A percentile compares a stretch with the other conserved stretches of the same genome.
phyloP scores from a whole-genome alignment of 2,797 vertebrate species.

The Mus caroli region DNA sequence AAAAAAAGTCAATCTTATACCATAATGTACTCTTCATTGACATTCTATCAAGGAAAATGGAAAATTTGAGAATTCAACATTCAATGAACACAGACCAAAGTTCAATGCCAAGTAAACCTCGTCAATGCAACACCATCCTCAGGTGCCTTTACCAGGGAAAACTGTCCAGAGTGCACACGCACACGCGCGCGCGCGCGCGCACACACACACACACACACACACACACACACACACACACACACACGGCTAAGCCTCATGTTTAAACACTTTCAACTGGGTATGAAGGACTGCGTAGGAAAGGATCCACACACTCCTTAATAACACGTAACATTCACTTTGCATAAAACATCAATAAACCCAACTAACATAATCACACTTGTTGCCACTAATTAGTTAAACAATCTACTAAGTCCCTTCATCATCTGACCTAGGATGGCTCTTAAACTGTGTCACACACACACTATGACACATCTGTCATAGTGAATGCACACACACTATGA shows the following conservation, averaged over 20 bases:
- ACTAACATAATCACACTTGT: not conserved
- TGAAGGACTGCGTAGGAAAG: not conserved
- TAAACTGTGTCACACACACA: not conserved
- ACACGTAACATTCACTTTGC: not conserved
- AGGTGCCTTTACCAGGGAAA: slow-evolving; percentile 39
- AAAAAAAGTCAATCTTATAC: slow-evolving; percentile 69
- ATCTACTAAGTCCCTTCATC: slow-evolving; percentile 11
- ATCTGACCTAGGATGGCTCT: not conserved
- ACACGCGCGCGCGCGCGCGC: too few relatives aligned
- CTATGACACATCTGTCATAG: not conserved
- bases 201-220: too few relatives aligned
- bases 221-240: too few relatives aligned
- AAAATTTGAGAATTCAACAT: slow-evolving; percentile 62
- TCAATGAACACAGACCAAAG: slow-evolving; percentile 41
- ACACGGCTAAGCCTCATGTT: not conserved
- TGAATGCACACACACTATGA: not conserved
- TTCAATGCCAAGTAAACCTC: not conserved
- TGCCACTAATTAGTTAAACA: slow-evolving; percentile 41
- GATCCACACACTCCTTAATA: not conserved
- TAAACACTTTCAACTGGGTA: slow-evolving; percentile 15
- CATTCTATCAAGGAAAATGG: slow-evolving; percentile 56
- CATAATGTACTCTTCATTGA: not conserved
- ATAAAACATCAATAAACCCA: slow-evolving; percentile 45
- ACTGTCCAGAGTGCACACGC: not conserved
- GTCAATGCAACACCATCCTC: not conserved